Evolutionary conservation across 2,888 invertebrate species (phyloP).

Genomic region (Dendrolimus pini): DNA sequence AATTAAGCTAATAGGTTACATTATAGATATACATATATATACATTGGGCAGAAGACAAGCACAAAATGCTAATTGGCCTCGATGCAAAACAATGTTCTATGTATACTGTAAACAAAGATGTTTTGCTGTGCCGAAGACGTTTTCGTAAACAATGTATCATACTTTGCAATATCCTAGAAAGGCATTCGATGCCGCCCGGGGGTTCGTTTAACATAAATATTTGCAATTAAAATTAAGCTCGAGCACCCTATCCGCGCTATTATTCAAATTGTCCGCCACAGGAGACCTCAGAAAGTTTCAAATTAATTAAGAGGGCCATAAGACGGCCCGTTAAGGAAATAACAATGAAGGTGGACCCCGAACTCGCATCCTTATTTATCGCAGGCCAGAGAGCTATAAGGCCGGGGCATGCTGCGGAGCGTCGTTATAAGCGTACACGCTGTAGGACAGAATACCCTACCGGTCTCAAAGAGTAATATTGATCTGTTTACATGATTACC

Average conservation of each 20-base stretch:
- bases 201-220: constrained; percentile 73
- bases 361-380: constrained; percentile 62
- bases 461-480: too few species aligned
- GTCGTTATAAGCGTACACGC: too few species aligned
- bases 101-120: constrained; percentile 25
- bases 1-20: too few species aligned
- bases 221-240: constrained; percentile 74
- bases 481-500: too few species aligned
- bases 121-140: constrained; percentile 29
- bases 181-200: constrained; percentile 33
- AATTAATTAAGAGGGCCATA: constrained; percentile 76
- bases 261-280: constrained; percentile 74
- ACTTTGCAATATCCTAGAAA: constrained; percentile 54
- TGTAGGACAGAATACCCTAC: too few species aligned
- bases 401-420: constrained; percentile 21
- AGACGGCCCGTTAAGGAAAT: constrained; percentile 74
- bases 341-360: constrained; percentile 62
- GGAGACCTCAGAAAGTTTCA: constrained; percentile 76
- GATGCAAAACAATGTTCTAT: constrained; percentile 19
- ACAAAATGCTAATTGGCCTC: constrained; percentile 1
- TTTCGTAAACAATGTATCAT: constrained; percentile 52
- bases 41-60: too few species aligned
- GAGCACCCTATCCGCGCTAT: constrained; percentile 68
- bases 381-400: constrained; percentile 54
- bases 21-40: neutral